Base-by-base conservation (phyloP, 2,797 vertebrate genomes). In the Lophotriccus pileatus region DNA sequence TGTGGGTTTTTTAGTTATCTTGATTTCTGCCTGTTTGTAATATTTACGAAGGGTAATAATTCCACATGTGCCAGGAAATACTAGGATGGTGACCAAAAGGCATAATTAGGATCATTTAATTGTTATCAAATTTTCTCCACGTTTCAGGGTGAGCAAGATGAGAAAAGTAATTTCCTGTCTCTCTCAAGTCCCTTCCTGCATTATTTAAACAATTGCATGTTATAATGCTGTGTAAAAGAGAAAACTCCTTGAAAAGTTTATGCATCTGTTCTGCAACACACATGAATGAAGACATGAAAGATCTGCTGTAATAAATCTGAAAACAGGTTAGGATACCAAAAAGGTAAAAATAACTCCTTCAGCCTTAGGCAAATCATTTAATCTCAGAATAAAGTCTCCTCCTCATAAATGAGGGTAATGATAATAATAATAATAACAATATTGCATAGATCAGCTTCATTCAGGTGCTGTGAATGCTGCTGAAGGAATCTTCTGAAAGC, bases 71-170 rank as follows among this genome's bases (percentile, higher is more conserved):
- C 73, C 82, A 91, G 60, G 58, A 76, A 92, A 89, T 41, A 39
- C 9, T 3, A 30, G 21, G 46, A 84, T 5, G 81, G 69, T 78
- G 73, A 96, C 83, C 75, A 93, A 87, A 87, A 95, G 77, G 81
- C 88, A 46, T 4, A 74, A 34, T 73, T 91, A 90, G 74, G 77
- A 90, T 72, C 23, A 55, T 84, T 66, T 43, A 53, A 58, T 73
- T 68, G 43, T 85, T 87, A 82, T 47, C 47, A 92, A 44, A 46
- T 85, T 88, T 90, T 67, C 52, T 90, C 37, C 60, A 44, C 2
- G 14, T 94, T 96, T 92, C 90, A 87, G 77, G 60, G 39, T 60
- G 75, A 90, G n/a, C 74, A 88, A 96, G 85, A 96, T 50, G 62
- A 36, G 68, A 75, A 70, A 89, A 96, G 79, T 73, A 88, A 90